Evolutionary conservation across 2,113 vertebrate species (phyloP), one percentile per base, ranked within the genome.

Genomic region (Cyrtonyx montezumae): DNA sequence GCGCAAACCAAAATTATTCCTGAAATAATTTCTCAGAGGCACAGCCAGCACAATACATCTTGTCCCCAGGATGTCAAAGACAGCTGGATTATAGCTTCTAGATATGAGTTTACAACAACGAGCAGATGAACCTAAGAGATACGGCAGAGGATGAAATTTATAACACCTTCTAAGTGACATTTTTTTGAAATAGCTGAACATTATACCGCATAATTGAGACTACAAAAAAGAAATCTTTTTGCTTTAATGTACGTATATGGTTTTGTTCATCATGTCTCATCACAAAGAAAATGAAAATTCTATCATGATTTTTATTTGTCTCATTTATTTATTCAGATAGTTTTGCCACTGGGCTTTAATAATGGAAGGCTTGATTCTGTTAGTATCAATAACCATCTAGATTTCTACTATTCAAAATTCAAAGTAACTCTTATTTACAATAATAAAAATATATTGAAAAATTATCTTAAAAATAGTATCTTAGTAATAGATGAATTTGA

Each of bases 1-100:
- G 1, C 26, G 36, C 16, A 76, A 85, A 62, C 25, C n/a, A 62
- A 84, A 87, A 84, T 9, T 16, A 25, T 53, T 40, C 40, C 49
- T 36, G 45, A 84, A 94, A 76, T 28, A 56, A 66, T 17, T 73
- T 63, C 53, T 37, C 32, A 90, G 76, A 79, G 40, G 42, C 36
- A n/a, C 0, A 5, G 71, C 7, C 45, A 66, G 49, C 11, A 22
- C 4, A 19, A 6, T 48, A 0, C 16, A 36, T 32, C 71, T 62
- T 69, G 40, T 11, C 45, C n/a, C n/a, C 16, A 9, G 23, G 30
- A 77, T 49, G 42, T 14, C 76, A 79, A 68, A 81, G 55, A 43
- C 4, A 93, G 48, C 62, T 68, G 16, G 25, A 59, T 37, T 61
- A 37, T 2, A 87, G 43, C 43, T 93, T 75, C 56, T 48, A 48